Percentiles rank a stretch among this genome's conserved stretches.
phyloP scores from a whole-genome alignment of 2,888 invertebrate genomes.

The Archips crataeganus region DNA sequence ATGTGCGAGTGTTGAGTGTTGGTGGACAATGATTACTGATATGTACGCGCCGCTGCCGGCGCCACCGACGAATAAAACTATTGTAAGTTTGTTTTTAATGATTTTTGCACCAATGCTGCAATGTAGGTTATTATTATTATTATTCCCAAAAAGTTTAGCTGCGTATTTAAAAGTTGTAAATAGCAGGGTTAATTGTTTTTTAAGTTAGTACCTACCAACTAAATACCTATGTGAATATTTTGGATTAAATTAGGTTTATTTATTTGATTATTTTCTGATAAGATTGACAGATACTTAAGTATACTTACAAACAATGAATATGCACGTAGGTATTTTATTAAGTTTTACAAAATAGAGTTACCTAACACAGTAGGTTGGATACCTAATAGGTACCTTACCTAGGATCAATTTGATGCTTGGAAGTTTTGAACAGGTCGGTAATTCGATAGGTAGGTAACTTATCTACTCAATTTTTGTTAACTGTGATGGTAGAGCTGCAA shows the following conservation, averaged over 20 bases:
- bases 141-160: background rate
- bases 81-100: slow-evolving; percentile 68
- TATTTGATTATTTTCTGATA: no score
- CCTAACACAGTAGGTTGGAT: no score
- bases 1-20: slow-evolving; percentile 58
- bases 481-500: background rate
- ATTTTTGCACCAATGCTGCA: background rate
- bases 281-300: no score
- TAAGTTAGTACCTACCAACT: background rate
- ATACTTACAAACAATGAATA: no score
- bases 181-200: background rate
- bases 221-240: no score
- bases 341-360: no score
- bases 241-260: no score
- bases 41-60: slow-evolving; percentile 82
- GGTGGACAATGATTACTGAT: slow-evolving; percentile 78
- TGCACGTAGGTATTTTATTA: no score
- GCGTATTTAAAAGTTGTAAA: background rate
- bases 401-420: no score
- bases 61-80: slow-evolving; percentile 70
- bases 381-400: no score
- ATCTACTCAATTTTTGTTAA: background rate
- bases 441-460: background rate
- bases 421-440: no score
- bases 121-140: background rate